Conservation (phyloP, 2,797 vertebrate species). For the Sebastes cheni region DNA sequence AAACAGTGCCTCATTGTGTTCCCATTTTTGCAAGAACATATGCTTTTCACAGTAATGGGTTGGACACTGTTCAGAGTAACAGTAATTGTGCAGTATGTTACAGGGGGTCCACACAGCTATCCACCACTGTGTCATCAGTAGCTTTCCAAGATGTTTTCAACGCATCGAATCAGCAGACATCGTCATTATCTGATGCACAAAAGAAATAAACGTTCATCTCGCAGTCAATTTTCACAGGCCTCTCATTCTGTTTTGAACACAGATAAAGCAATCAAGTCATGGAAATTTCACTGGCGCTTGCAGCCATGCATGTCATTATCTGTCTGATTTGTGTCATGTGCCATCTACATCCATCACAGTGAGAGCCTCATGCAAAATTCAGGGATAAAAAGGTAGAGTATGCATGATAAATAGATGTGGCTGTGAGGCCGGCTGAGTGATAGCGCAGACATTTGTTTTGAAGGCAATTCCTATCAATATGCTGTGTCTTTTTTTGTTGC, state of each 20-base stretch:
- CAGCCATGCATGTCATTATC: slow-evolving; percentile 23
- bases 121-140: not conserved
- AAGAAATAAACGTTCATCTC: not conserved
- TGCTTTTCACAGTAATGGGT: slow-evolving; percentile 13
- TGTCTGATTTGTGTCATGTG: slow-evolving; percentile 23
- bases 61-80: not conserved
- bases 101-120: not conserved
- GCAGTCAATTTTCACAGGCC: slow-evolving; percentile 1
- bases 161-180: not conserved
- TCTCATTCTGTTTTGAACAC: not conserved
- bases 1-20: slow-evolving; percentile 1
- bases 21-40: slow-evolving; percentile 25
- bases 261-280: not conserved
- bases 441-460: not conserved
- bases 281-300: not conserved
- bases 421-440: not conserved
- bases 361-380: slow-evolving; percentile 33
- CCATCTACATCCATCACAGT: slow-evolving; percentile 11
- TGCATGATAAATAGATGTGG: slow-evolving; percentile 9
- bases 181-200: not conserved
- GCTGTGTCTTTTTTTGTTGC: not conserved
- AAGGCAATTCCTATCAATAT: not conserved
- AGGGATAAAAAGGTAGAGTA: not conserved
- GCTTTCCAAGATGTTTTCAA: not conserved
- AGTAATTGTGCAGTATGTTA: not conserved